A percentile compares a stretch with the other conserved stretches of the same genome.
phyloP scores from a whole-genome alignment of 2,113 vertebrate genomes.

The Brienomyrus brachyistius region DNA sequence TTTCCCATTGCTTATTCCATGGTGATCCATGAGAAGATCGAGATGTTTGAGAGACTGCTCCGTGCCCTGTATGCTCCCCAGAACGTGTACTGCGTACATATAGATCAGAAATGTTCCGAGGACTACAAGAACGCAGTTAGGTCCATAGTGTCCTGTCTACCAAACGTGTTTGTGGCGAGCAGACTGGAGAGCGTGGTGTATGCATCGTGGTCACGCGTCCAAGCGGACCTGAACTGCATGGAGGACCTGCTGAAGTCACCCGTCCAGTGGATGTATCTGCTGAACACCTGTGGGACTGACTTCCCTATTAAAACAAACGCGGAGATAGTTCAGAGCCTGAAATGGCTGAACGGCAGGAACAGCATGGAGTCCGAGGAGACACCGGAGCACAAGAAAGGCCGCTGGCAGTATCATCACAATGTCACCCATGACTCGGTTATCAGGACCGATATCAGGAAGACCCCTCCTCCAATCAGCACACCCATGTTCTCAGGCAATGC shows the following conservation, averaged over 20 bases:
- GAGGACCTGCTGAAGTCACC: constrained; percentile 65
- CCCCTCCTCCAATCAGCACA: constrained; percentile 57
- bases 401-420: constrained; percentile 68
- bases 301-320: constrained; percentile 83
- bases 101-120: constrained; percentile 67
- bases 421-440: constrained; percentile 28
- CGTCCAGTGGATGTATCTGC: constrained; percentile 73
- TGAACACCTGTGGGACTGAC: constrained; percentile 85
- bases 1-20: constrained; percentile 85
- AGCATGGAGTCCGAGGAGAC: constrained; percentile 75
- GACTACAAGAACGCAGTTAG: constrained; percentile 61
- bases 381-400: constrained; percentile 38
- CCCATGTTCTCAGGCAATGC: constrained; percentile 80
- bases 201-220: constrained; percentile 81
- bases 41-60: constrained; percentile 84
- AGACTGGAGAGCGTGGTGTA: constrained; percentile 72
- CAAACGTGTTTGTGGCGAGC: constrained; percentile 80
- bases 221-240: constrained; percentile 91
- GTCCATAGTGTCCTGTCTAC: constrained; percentile 70
- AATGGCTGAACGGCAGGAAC: constrained; percentile 68
- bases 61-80: constrained; percentile 75
- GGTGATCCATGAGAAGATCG: constrained; percentile 81
- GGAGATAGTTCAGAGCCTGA: constrained; percentile 68
- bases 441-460: constrained; percentile 44
- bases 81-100: constrained; percentile 83